phyloP scores from a whole-genome alignment of 2,113 vertebrate genomes.

The Hemiscyllium ocellatum region DNA sequence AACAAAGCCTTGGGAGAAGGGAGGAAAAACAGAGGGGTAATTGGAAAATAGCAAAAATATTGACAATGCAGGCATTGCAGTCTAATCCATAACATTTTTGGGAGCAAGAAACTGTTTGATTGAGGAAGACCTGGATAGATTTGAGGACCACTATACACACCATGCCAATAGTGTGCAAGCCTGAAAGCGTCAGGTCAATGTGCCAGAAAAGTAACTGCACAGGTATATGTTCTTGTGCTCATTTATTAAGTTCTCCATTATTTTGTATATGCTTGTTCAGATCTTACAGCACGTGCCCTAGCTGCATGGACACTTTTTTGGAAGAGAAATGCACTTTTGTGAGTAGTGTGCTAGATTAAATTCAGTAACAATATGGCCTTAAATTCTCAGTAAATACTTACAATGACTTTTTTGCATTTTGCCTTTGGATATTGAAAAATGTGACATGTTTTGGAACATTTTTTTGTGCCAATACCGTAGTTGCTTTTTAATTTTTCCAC shows the following conservation, averaged over 20 bases:
- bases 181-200: slow-evolving; percentile 49
- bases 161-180: slow-evolving; percentile 52
- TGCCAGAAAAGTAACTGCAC: slow-evolving; percentile 52
- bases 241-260: slow-evolving; percentile 69
- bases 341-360: slow-evolving; percentile 65
- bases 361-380: slow-evolving; percentile 92
- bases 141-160: slow-evolving; percentile 49
- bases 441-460: slow-evolving; percentile 51
- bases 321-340: slow-evolving; percentile 76
- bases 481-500: slow-evolving; percentile 65
- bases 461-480: slow-evolving; percentile 72
- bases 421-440: slow-evolving; percentile 72
- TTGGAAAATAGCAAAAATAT: background rate
- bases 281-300: slow-evolving; percentile 69
- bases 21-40: background rate
- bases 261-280: slow-evolving; percentile 72
- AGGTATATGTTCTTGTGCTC: slow-evolving; percentile 66
- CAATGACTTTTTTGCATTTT: slow-evolving; percentile 73
- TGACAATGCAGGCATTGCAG: background rate
- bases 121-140: slow-evolving; percentile 41
- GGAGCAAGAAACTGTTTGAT: background rate
- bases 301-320: slow-evolving; percentile 93
- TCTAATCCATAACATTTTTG: background rate
- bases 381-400: slow-evolving; percentile 80
- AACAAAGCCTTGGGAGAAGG: background rate